Conservation (phyloP, 2,888 invertebrate species). For the Acleris holmiana region DNA sequence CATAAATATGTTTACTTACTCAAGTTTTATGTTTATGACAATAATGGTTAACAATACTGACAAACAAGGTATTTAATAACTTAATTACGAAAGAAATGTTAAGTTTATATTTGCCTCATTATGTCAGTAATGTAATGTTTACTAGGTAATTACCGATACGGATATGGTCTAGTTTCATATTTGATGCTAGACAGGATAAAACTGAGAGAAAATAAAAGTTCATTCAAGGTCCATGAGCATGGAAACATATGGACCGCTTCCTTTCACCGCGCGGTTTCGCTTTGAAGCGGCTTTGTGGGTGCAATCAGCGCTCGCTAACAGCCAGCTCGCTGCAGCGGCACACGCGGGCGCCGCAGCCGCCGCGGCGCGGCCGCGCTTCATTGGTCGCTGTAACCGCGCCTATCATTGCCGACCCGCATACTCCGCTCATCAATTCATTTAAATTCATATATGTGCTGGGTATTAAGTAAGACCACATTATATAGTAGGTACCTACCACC, state of each 20-base stretch:
- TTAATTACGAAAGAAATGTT: conserved; percentile 1
- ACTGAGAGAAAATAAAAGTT: conserved; percentile 51
- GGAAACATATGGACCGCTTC: conserved; percentile 64
- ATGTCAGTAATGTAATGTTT: no score
- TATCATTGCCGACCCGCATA: conserved; percentile 33
- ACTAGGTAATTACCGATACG: no score
- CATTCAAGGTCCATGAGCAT: conserved; percentile 57
- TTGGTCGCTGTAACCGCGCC: conserved; percentile 38
- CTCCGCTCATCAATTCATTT: conserved; percentile 1
- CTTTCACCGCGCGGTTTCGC: conserved; percentile 57
- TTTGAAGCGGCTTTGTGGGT: conserved; percentile 52
- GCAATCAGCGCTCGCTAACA: conserved; percentile 58
- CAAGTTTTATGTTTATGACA: background rate
- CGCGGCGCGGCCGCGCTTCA: conserved; percentile 41
- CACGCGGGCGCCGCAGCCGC: conserved; percentile 30
- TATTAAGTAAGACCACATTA: background rate
- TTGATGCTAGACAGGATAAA: conserved; percentile 35
- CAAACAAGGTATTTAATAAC: conserved; percentile 21
- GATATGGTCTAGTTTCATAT: no score
- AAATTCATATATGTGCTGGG: background rate
- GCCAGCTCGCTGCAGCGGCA: conserved; percentile 38
- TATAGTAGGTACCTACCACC: no score
- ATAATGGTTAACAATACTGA: conserved; percentile 8
- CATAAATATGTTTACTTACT: conserved; percentile 5
- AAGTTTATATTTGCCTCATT: no score